These are phyloP conservation scores for Erythrolamprus reginae DNA, from an alignment of 2,113 vertebrate species.

Conservation along the genomic window DNA sequence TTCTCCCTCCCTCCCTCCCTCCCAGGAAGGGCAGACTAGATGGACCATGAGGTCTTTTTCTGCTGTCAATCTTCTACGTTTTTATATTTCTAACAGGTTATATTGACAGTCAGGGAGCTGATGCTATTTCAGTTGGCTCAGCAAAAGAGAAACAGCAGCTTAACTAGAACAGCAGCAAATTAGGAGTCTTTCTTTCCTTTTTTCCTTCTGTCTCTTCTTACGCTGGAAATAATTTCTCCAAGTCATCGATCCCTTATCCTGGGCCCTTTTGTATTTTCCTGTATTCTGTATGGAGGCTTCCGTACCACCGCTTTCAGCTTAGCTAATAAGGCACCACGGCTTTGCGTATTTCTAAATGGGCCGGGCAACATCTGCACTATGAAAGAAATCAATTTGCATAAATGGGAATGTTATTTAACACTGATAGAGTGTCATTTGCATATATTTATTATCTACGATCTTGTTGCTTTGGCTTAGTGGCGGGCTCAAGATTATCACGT, in stretches of 20 bases:
- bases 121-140: no score
- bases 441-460: constrained; percentile 8
- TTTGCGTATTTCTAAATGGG: constrained; percentile 9
- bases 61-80: no score
- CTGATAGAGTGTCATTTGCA: neutral
- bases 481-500: neutral
- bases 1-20: no score
- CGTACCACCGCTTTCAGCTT: neutral
- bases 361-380: neutral
- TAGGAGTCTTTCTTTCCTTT: neutral
- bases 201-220: neutral
- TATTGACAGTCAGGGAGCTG: no score
- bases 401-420: neutral
- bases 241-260: neutral
- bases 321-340: neutral
- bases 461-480: neutral
- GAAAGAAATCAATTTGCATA: neutral
- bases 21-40: no score
- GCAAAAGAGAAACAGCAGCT: no score
- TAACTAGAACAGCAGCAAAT: constrained; percentile 9
- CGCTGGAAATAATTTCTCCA: neutral
- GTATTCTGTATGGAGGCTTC: neutral
- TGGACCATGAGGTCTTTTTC: no score
- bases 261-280: constrained; percentile 6
- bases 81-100: no score